phyloP scores from a whole-genome alignment of 2,797 vertebrate species.

The Acrossocheilus wenchowensis region DNA sequence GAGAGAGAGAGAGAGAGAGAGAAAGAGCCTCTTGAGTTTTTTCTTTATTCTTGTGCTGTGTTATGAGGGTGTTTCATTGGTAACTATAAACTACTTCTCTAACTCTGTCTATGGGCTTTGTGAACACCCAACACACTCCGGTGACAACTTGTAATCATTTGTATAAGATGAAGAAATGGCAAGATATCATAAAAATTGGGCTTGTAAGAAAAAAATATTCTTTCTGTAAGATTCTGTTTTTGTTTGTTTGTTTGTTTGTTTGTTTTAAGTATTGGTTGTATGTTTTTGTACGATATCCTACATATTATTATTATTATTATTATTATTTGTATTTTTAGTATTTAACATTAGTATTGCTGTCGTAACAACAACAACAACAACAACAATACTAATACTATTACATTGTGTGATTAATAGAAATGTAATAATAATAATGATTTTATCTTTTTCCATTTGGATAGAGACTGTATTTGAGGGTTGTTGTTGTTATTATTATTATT shows the following conservation, averaged over 20 bases:
- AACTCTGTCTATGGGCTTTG: conserved; percentile 1
- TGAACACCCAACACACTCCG: background rate
- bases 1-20: background rate
- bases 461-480: background rate
- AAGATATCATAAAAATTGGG: background rate
- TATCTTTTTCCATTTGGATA: background rate
- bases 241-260: no score
- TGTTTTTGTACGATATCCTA: no score
- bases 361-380: no score
- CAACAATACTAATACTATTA: no score
- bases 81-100: conserved; percentile 1
- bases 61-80: background rate
- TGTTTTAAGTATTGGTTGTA: no score
- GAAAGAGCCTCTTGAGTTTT: background rate
- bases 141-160: background rate
- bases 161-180: background rate
- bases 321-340: no score
- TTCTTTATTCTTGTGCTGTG: conserved; percentile 1
- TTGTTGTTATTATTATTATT: no score
- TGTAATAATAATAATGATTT: background rate
- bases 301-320: no score
- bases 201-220: background rate
- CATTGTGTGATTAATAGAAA: no score
- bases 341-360: no score
- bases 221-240: background rate